Conservation (phyloP, 2,113 vertebrate genomes). For the pig (Sus scrofa) region T2T-Sscrofa CM000818.6:105291001-105291500, state of each 20-base stretch:
- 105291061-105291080: slow-evolving; percentile 71
- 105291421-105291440: background rate
- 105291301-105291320: slow-evolving; percentile 47
- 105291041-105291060: slow-evolving; percentile 25
- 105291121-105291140: slow-evolving; percentile 85
- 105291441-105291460: background rate
- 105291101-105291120: slow-evolving; percentile 30
- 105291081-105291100: slow-evolving; percentile 68
- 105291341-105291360: background rate
- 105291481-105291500: background rate
- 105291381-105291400: background rate
- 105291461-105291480: background rate
- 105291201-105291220: slow-evolving; percentile 90
- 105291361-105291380: background rate
- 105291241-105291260: slow-evolving; percentile 82
- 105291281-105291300: slow-evolving; percentile 38
- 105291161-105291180: slow-evolving; percentile 89
- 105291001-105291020: background rate
- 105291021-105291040: slow-evolving; percentile 72
- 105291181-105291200: slow-evolving; percentile 87
- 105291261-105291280: slow-evolving; percentile 79
- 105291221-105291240: slow-evolving; percentile 86
- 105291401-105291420: background rate
- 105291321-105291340: background rate
- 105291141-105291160: slow-evolving; percentile 80